These are phyloP conservation scores for Vireo altiloquus DNA, from an alignment of 2,113 vertebrate species.

Conservation along the genomic window DNA sequence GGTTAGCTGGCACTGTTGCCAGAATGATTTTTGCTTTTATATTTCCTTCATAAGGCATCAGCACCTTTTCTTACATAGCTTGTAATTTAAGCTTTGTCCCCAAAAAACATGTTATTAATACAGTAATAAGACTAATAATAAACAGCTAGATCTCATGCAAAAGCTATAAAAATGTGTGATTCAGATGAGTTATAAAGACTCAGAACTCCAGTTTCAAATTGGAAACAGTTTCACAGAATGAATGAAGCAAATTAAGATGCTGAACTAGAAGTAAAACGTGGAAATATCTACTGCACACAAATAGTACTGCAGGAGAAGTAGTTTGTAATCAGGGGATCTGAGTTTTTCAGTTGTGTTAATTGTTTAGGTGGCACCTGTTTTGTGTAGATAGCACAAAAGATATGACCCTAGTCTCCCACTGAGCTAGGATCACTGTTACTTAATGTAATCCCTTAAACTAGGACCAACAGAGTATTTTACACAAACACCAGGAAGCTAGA, in stretches of 20 bases:
- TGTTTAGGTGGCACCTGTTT: not conserved
- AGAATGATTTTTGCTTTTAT: too few relatives aligned
- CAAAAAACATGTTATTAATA: not conserved
- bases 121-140: not conserved
- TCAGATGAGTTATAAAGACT: not conserved
- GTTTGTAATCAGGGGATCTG: not conserved
- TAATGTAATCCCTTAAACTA: not conserved
- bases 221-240: not conserved
- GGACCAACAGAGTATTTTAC: not conserved
- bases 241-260: not conserved
- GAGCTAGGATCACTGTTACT: not conserved
- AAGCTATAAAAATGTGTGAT: not conserved
- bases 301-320: not conserved
- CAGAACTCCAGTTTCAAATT: not conserved
- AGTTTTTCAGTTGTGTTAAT: not conserved
- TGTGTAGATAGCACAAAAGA: not conserved
- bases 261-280: not conserved
- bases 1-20: not conserved
- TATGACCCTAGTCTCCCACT: not conserved
- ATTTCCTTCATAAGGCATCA: too few relatives aligned
- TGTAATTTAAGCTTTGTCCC: not conserved
- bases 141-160: not conserved
- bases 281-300: not conserved
- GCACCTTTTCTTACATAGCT: not conserved
- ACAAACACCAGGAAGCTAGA: not conserved